Evolutionary conservation across 2,888 invertebrate genomes (phyloP).

Genomic region (Steromphala cineraria): DNA sequence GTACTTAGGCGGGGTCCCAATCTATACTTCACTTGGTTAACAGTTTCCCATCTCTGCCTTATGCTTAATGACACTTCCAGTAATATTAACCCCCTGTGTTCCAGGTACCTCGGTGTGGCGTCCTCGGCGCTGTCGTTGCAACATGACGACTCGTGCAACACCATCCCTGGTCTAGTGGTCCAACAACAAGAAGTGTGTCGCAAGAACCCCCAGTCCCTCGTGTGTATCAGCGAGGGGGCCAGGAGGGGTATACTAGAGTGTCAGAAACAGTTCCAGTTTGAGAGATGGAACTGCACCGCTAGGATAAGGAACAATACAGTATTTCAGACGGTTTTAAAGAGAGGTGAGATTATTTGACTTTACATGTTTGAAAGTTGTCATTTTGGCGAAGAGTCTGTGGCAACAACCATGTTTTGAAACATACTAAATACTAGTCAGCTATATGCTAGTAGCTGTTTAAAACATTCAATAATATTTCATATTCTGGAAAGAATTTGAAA

Average conservation of each 20-base stretch:
- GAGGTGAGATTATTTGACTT: slow-evolving; percentile 73
- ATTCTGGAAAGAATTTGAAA: no score
- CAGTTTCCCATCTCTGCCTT: no score
- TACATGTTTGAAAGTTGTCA: not conserved
- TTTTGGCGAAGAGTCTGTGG: not conserved
- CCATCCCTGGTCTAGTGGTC: slow-evolving; percentile 63
- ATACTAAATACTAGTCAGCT: no score
- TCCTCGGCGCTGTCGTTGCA: slow-evolving; percentile 48
- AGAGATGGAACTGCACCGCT: slow-evolving; percentile 80
- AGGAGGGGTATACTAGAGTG: slow-evolving; percentile 78
- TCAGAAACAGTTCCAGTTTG: slow-evolving; percentile 78
- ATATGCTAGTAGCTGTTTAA: no score
- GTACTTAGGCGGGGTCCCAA: no score
- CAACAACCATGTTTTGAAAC: no score
- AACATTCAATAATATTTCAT: no score
- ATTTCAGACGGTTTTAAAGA: slow-evolving; percentile 77
- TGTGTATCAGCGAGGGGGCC: slow-evolving; percentile 78
- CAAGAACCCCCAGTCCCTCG: slow-evolving; percentile 77
- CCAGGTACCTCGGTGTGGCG: slow-evolving; percentile 67
- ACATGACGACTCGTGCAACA: slow-evolving; percentile 56
- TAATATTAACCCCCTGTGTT: not conserved
- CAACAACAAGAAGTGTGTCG: slow-evolving; percentile 77
- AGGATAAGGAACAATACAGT: slow-evolving; percentile 72
- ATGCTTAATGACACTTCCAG: no score
- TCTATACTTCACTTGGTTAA: no score